Percentiles rank a stretch among this genome's conserved stretches.
phyloP scores from a whole-genome alignment of 2,113 vertebrate species.

The Turdus rufiventris region DNA sequence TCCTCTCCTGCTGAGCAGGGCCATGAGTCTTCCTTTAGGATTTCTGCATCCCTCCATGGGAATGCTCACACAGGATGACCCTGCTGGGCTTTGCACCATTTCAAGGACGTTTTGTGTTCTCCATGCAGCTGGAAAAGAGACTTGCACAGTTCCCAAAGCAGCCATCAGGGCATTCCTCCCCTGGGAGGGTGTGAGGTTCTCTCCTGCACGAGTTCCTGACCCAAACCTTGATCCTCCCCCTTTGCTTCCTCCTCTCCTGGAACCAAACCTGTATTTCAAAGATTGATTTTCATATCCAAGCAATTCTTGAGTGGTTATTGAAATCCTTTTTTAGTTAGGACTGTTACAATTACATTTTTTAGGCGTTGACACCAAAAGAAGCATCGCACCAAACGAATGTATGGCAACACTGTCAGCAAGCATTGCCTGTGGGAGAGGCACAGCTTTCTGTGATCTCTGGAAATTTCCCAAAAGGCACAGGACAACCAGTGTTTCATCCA shows the following conservation, averaged over 20 bases:
- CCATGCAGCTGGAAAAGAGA: not conserved
- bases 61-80: not conserved
- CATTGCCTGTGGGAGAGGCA: not conserved
- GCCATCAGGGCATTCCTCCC: not conserved
- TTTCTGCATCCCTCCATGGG: not conserved
- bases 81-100: fast-evolving
- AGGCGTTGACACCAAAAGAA: not conserved
- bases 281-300: not conserved
- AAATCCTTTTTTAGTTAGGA: not conserved
- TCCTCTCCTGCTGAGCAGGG: not conserved
- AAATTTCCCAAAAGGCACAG: not conserved
- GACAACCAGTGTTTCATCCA: not conserved
- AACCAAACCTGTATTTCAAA: not conserved
- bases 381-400: constrained; percentile 21
- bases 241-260: not conserved
- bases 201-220: not conserved
- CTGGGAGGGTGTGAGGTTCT: not conserved
- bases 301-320: not conserved
- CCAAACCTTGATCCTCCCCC: not conserved
- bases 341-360: not conserved
- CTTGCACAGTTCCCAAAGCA: not conserved
- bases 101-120: not conserved
- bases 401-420: not conserved
- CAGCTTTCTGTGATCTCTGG: not conserved
- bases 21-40: not conserved